These are phyloP conservation scores for Pocillopora grandis DNA, from an alignment of 92 coral and sea anemone species.

Conservation along the genomic window DNA sequence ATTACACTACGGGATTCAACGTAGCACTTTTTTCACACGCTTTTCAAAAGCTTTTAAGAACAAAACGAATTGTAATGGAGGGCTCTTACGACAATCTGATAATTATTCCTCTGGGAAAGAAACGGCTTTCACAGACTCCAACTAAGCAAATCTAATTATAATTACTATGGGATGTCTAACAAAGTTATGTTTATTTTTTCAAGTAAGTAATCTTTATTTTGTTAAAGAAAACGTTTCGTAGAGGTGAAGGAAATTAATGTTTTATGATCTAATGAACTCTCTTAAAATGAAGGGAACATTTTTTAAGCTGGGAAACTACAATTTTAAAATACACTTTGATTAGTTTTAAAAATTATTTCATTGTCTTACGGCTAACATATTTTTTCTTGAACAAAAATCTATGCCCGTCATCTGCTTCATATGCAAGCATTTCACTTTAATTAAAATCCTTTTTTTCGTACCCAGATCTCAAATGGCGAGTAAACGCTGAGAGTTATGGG, in stretches of 20 bases:
- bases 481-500: not conserved
- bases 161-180: not conserved
- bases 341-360: no score
- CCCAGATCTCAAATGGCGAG: not conserved
- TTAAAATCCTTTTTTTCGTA: not conserved
- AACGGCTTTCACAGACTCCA: not conserved
- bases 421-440: not conserved
- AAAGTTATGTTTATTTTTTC: not conserved
- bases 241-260: not conserved
- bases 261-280: not conserved
- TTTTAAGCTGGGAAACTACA: not conserved
- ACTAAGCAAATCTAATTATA: not conserved
- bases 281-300: not conserved
- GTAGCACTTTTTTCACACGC: not conserved
- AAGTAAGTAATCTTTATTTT: not conserved
- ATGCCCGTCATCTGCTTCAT: not conserved
- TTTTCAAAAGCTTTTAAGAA: not conserved
- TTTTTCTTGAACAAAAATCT: not conserved
- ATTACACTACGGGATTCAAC: not conserved
- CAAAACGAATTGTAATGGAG: not conserved
- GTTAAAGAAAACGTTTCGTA: not conserved
- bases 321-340: not conserved
- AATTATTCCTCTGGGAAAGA: conserved; percentile 1
- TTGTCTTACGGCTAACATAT: no score
- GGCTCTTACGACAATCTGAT: not conserved